phyloP scores from a whole-genome alignment of 2,797 vertebrate species.

The Crax fasciolata region DNA sequence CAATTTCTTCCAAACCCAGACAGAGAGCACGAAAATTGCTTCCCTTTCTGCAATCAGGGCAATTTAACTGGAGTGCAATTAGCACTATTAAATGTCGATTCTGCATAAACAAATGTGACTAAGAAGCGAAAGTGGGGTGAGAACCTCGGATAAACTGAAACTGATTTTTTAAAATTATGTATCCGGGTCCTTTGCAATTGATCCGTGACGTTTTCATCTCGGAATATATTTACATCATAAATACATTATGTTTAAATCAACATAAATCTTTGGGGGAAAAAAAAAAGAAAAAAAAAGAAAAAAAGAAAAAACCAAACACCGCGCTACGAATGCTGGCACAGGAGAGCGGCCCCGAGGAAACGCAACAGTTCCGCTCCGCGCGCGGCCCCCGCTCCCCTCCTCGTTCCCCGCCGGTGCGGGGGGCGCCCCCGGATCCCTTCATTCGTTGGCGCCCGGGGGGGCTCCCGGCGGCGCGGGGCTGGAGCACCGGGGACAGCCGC shows the following conservation, averaged over 20 bases:
- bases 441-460: no score
- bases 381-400: no score
- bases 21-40: constrained; percentile 94
- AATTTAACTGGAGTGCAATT: constrained; percentile 98
- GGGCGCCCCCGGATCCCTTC: no score
- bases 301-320: background rate
- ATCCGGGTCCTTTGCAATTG: constrained; percentile 88
- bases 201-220: constrained; percentile 85
- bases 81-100: constrained; percentile 96
- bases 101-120: constrained; percentile 96
- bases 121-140: constrained; percentile 89
- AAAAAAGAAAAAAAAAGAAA: background rate
- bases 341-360: constrained; percentile 70
- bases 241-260: constrained; percentile 83
- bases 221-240: constrained; percentile 88
- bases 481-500: no score
- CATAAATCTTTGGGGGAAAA: constrained; percentile 54
- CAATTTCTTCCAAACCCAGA: constrained; percentile 95
- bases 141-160: constrained; percentile 88
- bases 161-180: constrained; percentile 88
- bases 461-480: no score
- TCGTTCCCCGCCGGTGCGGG: no score
- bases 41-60: constrained; percentile 98
- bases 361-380: no score
- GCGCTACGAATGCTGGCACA: constrained; percentile 81